Conservation (phyloP, 2,797 vertebrate genomes). For the Xiphorhynchus erythropygius region DNA sequence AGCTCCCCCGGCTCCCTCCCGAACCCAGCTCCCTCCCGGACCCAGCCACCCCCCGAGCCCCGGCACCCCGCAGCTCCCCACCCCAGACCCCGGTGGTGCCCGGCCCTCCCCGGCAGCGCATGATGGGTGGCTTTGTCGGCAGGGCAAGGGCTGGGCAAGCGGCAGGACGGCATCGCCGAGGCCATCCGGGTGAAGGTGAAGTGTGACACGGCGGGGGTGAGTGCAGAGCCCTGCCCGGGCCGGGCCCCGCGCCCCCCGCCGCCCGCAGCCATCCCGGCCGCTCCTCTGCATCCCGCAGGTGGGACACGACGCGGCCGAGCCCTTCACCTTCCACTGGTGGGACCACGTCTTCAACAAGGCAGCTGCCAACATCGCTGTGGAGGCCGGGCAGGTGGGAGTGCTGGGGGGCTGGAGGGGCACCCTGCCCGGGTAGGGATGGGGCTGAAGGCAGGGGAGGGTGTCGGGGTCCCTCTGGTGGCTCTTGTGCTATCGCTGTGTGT, state of each 20-base stretch:
- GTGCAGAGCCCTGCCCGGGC: background rate
- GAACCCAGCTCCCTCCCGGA: too few species aligned
- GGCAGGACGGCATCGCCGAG: conserved; percentile 85
- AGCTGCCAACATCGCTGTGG: conserved; percentile 84
- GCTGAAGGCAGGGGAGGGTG: background rate
- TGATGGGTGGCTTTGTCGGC: background rate
- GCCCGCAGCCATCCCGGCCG: rapidly evolving
- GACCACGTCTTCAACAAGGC: conserved; percentile 93
- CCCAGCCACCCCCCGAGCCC: too few species aligned
- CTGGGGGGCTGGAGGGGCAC: rapidly evolving
- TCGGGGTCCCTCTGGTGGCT: background rate
- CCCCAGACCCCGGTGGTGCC: too few species aligned
- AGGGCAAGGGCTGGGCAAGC: conserved; percentile 90
- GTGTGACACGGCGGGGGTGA: conserved; percentile 76
- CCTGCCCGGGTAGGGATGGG: rapidly evolving
- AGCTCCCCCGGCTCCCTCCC: too few species aligned
- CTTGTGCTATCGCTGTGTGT: rapidly evolving
- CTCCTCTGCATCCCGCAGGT: conserved; percentile 66
- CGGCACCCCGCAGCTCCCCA: too few species aligned
- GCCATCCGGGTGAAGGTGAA: conserved; percentile 91
- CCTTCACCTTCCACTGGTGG: conserved; percentile 96
- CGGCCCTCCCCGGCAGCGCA: background rate
- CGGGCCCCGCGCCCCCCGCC: rapidly evolving
- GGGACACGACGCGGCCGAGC: conserved; percentile 86
- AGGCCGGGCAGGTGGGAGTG: conserved; percentile 78